phyloP scores from a whole-genome alignment of 2,113 vertebrate genomes.

The Scatophagus argus region DNA sequence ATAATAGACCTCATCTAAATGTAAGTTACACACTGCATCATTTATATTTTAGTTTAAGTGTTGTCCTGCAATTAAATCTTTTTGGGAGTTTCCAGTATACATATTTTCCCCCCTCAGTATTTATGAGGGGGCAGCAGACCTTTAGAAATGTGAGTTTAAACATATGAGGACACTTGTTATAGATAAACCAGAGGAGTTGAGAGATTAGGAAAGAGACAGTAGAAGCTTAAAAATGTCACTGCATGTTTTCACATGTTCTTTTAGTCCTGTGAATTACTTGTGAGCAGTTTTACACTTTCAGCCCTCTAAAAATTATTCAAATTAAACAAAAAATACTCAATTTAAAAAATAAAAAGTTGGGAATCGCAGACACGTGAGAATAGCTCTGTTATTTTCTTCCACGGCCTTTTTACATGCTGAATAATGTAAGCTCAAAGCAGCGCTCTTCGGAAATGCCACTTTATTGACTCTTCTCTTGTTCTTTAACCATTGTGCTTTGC shows the following conservation, averaged over 20 bases:
- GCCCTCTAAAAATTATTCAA: background rate
- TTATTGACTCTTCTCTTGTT: slow-evolving; percentile 21
- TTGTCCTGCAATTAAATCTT: background rate
- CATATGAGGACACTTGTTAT: background rate
- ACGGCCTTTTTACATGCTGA: slow-evolving; percentile 2
- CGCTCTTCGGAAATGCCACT: slow-evolving; percentile 12
- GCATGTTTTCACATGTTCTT: background rate
- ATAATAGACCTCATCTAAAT: background rate
- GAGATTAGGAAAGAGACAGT: background rate
- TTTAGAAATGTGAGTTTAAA: slow-evolving; percentile 3
- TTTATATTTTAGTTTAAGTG: background rate
- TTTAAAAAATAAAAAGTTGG: background rate
- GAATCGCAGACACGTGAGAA: background rate
- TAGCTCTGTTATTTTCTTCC: background rate
- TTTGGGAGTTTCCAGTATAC: slow-evolving; percentile 1
- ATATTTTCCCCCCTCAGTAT: background rate
- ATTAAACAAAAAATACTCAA: background rate
- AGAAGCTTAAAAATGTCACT: background rate
- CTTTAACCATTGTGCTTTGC: slow-evolving; percentile 16
- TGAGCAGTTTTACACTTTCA: background rate
- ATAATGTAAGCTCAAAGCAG: slow-evolving; percentile 7
- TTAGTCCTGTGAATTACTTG: background rate
- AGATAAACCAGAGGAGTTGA: background rate
- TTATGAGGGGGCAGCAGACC: background rate
- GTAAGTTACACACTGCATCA: slow-evolving; percentile 9